These are phyloP conservation scores for Squalus acanthias DNA, from an alignment of 2,797 vertebrate species.

Conservation along the genomic window DNA sequence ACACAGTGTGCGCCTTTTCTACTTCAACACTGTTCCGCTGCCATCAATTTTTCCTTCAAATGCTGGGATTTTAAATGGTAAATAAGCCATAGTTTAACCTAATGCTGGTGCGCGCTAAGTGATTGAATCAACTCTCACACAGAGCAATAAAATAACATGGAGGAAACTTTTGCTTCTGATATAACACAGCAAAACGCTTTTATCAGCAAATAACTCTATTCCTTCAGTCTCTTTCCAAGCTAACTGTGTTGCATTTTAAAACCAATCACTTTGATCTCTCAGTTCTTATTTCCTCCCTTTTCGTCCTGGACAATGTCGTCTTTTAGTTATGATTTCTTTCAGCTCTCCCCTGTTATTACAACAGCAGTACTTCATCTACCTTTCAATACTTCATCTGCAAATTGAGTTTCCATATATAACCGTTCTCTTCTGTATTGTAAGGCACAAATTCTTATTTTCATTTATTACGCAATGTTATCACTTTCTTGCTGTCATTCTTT, in stretches of 20 bases:
- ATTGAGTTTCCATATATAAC: conserved; percentile 23
- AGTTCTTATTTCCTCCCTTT: conserved; percentile 23
- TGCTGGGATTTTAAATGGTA: background rate
- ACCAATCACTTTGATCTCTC: conserved; percentile 12
- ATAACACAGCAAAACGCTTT: background rate
- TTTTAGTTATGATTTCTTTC: conserved; percentile 17
- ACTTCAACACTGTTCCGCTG: background rate
- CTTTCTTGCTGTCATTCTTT: background rate
- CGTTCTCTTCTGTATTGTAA: too few species aligned
- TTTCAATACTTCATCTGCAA: background rate
- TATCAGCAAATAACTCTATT: background rate
- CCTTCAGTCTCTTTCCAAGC: background rate
- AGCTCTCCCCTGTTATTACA: background rate
- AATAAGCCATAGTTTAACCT: conserved; percentile 9
- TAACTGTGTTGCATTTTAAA: conserved; percentile 4
- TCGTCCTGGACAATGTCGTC: background rate
- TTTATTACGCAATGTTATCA: background rate
- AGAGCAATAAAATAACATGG: background rate
- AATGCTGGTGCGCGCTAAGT: background rate
- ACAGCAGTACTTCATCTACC: background rate
- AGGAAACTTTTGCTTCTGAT: background rate
- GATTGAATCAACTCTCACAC: background rate
- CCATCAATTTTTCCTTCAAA: background rate
- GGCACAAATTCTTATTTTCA: background rate
- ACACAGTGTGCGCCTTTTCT: background rate